Base-by-base conservation (phyloP, 2,888 invertebrate species). In the Macroteleia sp. region DNA sequence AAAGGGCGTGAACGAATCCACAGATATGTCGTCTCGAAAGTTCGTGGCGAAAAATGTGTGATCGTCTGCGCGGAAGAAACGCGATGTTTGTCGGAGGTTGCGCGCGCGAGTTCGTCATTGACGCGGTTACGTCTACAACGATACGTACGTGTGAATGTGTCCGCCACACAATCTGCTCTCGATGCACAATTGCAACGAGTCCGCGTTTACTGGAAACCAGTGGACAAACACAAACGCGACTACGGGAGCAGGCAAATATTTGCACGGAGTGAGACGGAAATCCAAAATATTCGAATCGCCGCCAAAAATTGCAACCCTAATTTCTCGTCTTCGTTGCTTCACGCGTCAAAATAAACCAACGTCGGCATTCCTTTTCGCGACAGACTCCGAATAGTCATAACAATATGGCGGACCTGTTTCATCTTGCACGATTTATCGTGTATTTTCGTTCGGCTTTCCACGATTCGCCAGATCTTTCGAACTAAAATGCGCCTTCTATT, bases 361-460 rank as follows among this genome's bases (percentile, higher is more conserved):
- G 28, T 16, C 22, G 32, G 17, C 36, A 17, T 34, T 36, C 20
- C 16, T 25, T 25, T 22, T 14, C n/a, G 30, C 17, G 14, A 22
- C 22, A n/a, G 19, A 25, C 46, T 32, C 28, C 17, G 19, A 52
- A 57, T 57, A 67, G 46, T 36, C 48, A 36, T 46, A 67, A 57
- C 56, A 67, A 56, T 77, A 81, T 80, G 80, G 81, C 80, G 69
- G 78, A 79, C 81, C 44, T 54, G 48, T 56, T 69, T 42, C 77
- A 57, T 62, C 66, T 54, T 44, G 48, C 59, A 62, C 77, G 67
- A 79, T 77, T 81, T 79, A 19, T 17, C 9, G 32, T n/a, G 17
- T 8, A 22, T 44, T 14, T 44, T 44, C 3, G 25, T 20, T 41
- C 41, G 16, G 9, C 17, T 39, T 39, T n/a, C n/a, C n/a, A n/a